Base-by-base conservation (phyloP, 1,140 invertebrate species). In the Bombus balteatus region DNA sequence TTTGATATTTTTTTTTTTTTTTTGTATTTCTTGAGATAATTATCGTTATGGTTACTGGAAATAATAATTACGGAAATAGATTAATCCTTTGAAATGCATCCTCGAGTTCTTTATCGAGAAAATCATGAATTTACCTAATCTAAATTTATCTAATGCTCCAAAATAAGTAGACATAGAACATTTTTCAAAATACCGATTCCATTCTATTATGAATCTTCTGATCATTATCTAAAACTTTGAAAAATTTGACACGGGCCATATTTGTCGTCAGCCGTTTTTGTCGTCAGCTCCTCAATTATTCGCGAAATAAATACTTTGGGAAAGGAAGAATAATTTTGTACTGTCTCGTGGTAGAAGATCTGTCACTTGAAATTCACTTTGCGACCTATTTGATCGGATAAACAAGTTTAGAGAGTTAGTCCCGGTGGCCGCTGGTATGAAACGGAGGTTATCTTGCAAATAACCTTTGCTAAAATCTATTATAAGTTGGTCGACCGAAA, bases 331-430 rank as follows among this genome's bases (percentile, higher is more conserved):
- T 72, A 39, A 39, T 39, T 47, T 47, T 9, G 9, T 39, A 39
- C 1, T 25, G 22, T 28, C 1, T 34, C 10, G 12, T 8, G 15
- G 9, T 13, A 12, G 28, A 34, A 43, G 13, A 34, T 81, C 68
- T 43, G 0, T 6, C 15, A 2, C 41, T 37, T 13, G 32, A 83
- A 83, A 76, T 76, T 34, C 68, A 83, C 12, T 77, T 83, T 47
- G 25, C 5, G 12, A 32, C 9, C 6, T 37, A n/a, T 34, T 81
- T 62, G n/a, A 39, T 68, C 3, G 37, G 43, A 57, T 68, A 70
- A 83, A 68, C 34, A 41, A 53, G 43, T 68, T 76, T 57, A 2
- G 28, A 9, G 22, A 83, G 43, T 83, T 77, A 68, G 34, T 32
- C 34, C 43, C 41, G 3, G 25, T 28, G 34, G 41, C 25, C 43